phyloP scores from a whole-genome alignment of 2,797 vertebrate species.

The Smutsia gigantea region DNA sequence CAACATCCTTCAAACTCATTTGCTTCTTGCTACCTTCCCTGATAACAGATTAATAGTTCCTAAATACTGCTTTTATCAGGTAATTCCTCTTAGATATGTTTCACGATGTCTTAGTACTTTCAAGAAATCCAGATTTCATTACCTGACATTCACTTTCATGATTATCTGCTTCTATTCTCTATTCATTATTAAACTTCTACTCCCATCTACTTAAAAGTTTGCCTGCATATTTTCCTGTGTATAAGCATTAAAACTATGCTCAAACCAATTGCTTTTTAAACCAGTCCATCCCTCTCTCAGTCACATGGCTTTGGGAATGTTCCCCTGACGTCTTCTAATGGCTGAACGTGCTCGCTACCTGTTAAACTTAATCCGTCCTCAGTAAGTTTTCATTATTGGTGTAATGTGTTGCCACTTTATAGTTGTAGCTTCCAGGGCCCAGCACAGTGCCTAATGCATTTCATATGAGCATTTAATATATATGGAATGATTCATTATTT shows the following conservation, averaged over 20 bases:
- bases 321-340: neutral
- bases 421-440: neutral
- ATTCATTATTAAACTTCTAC: neutral
- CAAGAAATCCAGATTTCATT: neutral
- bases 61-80: neutral
- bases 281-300: neutral
- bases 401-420: neutral
- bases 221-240: neutral
- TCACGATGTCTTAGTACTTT: slow-evolving; percentile 18
- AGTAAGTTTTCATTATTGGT: neutral
- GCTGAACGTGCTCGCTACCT: neutral
- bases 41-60: neutral
- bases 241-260: neutral
- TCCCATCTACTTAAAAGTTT: neutral
- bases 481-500: neutral
- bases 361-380: neutral
- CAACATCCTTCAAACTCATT: neutral
- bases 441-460: neutral
- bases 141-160: neutral
- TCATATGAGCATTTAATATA: neutral
- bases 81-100: slow-evolving; percentile 6
- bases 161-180: neutral
- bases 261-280: neutral
- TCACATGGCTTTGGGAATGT: neutral
- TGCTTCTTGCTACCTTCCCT: neutral